phyloP scores from a whole-genome alignment of 1,140 invertebrate genomes.

The Orius insidiosus region DNA sequence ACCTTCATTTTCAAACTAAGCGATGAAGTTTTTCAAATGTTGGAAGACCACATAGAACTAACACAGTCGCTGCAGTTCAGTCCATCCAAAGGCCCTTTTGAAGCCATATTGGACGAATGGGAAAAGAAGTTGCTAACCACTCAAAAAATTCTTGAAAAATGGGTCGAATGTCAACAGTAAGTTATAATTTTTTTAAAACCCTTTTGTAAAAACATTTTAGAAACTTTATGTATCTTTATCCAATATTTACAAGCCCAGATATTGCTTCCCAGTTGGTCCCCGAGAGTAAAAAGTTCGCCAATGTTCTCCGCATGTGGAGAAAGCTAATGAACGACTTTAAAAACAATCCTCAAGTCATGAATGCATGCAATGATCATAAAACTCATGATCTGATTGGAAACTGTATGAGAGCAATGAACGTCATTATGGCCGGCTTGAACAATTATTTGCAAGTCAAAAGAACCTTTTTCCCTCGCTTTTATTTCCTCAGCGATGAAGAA shows the following conservation, averaged over 20 bases:
- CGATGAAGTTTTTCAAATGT: slow-evolving; percentile 47
- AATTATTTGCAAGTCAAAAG: slow-evolving; percentile 60
- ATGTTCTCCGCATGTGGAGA: slow-evolving; percentile 58
- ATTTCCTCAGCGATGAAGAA: slow-evolving; percentile 63
- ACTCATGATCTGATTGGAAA: not conserved
- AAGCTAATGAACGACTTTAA: slow-evolving; percentile 41
- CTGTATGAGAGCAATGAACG: no score
- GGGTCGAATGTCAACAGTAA: slow-evolving; percentile 55
- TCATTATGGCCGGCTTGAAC: slow-evolving; percentile 32
- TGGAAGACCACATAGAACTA: slow-evolving; percentile 54
- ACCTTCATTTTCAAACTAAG: slow-evolving; percentile 55
- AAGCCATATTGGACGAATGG: slow-evolving; percentile 51
- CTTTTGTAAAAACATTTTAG: slow-evolving; percentile 26
- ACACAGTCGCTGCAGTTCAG: slow-evolving; percentile 58
- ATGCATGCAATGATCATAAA: not conserved
- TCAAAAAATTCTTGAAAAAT: slow-evolving; percentile 47
- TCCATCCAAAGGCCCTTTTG: slow-evolving; percentile 56
- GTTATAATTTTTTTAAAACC: not conserved
- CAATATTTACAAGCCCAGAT: slow-evolving; percentile 68
- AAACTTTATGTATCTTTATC: slow-evolving; percentile 71
- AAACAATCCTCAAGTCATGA: not conserved
- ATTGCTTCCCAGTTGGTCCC: slow-evolving; percentile 55
- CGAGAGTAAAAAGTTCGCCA: slow-evolving; percentile 57
- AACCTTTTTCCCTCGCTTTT: slow-evolving; percentile 51
- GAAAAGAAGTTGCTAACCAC: slow-evolving; percentile 43